Evolutionary conservation across 2,113 vertebrate species (phyloP).

Genomic region (Ochotona curzoniae): DNA sequence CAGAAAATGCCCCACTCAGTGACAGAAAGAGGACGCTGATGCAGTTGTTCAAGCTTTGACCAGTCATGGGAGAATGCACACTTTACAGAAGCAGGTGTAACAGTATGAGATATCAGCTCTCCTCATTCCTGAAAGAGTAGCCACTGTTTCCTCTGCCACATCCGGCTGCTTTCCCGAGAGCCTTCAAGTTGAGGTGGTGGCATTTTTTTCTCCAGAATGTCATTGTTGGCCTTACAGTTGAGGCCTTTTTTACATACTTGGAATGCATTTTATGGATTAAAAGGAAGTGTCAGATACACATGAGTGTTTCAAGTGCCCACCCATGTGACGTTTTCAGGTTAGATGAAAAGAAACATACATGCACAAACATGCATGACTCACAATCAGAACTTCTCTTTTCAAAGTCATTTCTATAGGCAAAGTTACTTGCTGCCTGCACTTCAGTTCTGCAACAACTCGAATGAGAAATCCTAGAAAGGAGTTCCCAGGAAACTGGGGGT

Average conservation of each 20-base stretch:
- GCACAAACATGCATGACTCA: background rate
- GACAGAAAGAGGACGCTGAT: background rate
- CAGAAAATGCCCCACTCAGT: background rate
- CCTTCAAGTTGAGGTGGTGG: background rate
- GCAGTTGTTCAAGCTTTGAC: background rate
- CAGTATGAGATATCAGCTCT: background rate
- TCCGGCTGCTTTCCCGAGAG: background rate
- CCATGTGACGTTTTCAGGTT: background rate
- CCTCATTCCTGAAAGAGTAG: background rate
- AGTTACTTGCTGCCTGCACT: background rate
- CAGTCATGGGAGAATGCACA: background rate
- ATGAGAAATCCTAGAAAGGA: background rate
- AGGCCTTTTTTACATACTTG: background rate
- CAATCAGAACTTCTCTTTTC: background rate
- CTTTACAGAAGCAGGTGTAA: background rate
- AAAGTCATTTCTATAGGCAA: background rate
- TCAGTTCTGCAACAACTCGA: background rate
- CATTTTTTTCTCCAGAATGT: background rate
- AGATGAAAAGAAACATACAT: background rate
- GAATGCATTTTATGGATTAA: constrained; percentile 33
- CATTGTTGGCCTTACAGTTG: background rate
- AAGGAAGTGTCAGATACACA: background rate
- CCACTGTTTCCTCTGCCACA: background rate
- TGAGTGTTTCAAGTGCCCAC: background rate
- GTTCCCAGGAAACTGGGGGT: background rate